Base-by-base conservation (phyloP, 1,140 invertebrate genomes). In the Onthophagus taurus region DNA sequence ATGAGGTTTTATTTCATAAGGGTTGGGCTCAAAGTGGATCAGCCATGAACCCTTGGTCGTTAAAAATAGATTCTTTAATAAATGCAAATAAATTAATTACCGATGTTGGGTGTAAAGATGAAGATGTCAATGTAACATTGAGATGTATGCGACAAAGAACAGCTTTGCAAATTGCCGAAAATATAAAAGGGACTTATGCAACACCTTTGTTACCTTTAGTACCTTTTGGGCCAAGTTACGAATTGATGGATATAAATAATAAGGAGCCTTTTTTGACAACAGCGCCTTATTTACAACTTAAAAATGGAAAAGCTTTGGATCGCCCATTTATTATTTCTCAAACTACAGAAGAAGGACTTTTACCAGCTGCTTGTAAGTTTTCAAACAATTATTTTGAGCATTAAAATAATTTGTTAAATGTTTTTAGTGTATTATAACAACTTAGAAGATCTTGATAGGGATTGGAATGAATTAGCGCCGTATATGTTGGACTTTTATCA, bases 1-100 rank as follows among this genome's bases (percentile, higher is more conserved):
- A 33, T 52, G 83, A 35, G 5, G 46, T 9, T 16, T 26, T 41
- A 17, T 82, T 85, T 43, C 79, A 82, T 39, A 73, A 75, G 31
- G 81, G 67, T 7, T 83, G 85, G 42, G 75, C 80, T 0, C 76
- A 83, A 63, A 83, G 82, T 54, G 85, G 86, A 3, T 83, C 78
- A 1, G 79, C 81, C 3, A 61, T 85, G 6, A 79, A 78, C 54
- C 75, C 81, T 0, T 89, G 85, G 85, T 76, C 17, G 23, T 16
- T 41, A 16, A 13, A 41, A n/a, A 26, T 14, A 3, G 38, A 41
- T 29, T 24, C 38, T 11, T 17, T n/a, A 1, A 3, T 26, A 8
- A 41, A 29, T 16, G 24, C 38, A 16, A 41, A 41, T 26, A 2
- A 18, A n/a, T 18, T 41, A 29, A 24, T 24, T 26, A 41, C 21